Evolutionary conservation across 2,888 invertebrate genomes (phyloP).

Genomic region (Papilio protenor): DNA sequence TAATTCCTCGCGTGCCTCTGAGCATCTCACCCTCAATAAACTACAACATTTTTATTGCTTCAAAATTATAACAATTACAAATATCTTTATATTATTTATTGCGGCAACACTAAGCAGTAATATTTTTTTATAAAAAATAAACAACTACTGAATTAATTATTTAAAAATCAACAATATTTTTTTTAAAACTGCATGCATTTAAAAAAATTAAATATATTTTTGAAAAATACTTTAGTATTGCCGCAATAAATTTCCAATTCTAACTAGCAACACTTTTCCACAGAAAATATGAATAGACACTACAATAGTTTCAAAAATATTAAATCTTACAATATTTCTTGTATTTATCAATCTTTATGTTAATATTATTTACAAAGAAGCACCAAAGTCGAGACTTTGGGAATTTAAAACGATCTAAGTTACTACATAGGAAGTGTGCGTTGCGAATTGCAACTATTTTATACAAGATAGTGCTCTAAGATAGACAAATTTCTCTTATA

Average conservation of each 20-base stretch:
- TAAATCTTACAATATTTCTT: slow-evolving; percentile 68
- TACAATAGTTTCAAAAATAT: slow-evolving; percentile 78
- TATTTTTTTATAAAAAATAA: not conserved
- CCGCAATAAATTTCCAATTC: slow-evolving; percentile 9
- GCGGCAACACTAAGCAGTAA: slow-evolving; percentile 23
- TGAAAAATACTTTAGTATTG: slow-evolving; percentile 20
- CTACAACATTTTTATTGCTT: slow-evolving; percentile 61
- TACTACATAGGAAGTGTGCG: slow-evolving; percentile 50
- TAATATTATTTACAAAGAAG: slow-evolving; percentile 62
- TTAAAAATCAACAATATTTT: not conserved
- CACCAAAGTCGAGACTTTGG: slow-evolving; percentile 53
- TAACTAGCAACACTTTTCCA: slow-evolving; percentile 30
- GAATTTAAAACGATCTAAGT: slow-evolving; percentile 46
- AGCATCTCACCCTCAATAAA: slow-evolving; percentile 69
- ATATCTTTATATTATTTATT: slow-evolving; percentile 5
- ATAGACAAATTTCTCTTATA: slow-evolving; percentile 23
- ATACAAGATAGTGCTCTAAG: slow-evolving; percentile 29
- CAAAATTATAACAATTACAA: slow-evolving; percentile 55
- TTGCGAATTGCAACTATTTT: slow-evolving; percentile 14
- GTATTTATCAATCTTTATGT: slow-evolving; percentile 61
- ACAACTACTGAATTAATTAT: not conserved
- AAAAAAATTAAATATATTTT: not conserved
- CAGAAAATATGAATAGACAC: slow-evolving; percentile 62
- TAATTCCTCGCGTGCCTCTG: slow-evolving; percentile 81
- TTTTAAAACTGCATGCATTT: not conserved